Conservation (phyloP, 2,113 vertebrate species). For the Vulpes lagopus region DNA sequence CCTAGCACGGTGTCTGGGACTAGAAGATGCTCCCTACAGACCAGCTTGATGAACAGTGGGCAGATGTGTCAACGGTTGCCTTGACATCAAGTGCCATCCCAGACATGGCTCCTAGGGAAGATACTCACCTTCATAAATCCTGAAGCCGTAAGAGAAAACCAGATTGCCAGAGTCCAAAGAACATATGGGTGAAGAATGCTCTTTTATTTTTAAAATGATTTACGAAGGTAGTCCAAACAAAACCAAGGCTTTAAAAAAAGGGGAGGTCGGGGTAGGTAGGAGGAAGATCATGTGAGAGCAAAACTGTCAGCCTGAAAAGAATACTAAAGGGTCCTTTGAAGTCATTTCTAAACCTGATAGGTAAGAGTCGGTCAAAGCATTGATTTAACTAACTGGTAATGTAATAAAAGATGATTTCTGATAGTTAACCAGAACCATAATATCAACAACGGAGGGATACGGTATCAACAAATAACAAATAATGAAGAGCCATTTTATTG, state of each 20-base stretch:
- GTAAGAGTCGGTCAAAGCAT: slow-evolving; percentile 57
- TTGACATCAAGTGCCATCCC: accelerated
- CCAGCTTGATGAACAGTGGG: background rate
- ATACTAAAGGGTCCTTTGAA: background rate
- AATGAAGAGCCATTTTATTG: slow-evolving; percentile 68
- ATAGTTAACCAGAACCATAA: background rate
- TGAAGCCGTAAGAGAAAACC: background rate
- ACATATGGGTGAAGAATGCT: background rate
- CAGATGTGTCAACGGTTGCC: accelerated
- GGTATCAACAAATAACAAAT: slow-evolving; percentile 44
- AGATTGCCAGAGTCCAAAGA: background rate
- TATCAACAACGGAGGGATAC: slow-evolving; percentile 47
- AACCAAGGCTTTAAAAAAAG: background rate
- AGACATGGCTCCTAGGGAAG: accelerated
- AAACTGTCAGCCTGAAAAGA: background rate
- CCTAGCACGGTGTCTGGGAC: accelerated
- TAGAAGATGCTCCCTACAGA: background rate
- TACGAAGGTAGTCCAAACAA: background rate
- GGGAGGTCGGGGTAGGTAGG: accelerated
- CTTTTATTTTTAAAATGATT: slow-evolving; percentile 81
- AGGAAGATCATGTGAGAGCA: background rate
- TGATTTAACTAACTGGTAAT: slow-evolving; percentile 66
- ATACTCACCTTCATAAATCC: too few relatives aligned
- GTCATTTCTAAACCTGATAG: slow-evolving; percentile 24
- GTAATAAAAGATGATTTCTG: slow-evolving; percentile 26